Base-by-base conservation (phyloP, 2,113 vertebrate genomes). In the Campylomormyrus numenius region DNA sequence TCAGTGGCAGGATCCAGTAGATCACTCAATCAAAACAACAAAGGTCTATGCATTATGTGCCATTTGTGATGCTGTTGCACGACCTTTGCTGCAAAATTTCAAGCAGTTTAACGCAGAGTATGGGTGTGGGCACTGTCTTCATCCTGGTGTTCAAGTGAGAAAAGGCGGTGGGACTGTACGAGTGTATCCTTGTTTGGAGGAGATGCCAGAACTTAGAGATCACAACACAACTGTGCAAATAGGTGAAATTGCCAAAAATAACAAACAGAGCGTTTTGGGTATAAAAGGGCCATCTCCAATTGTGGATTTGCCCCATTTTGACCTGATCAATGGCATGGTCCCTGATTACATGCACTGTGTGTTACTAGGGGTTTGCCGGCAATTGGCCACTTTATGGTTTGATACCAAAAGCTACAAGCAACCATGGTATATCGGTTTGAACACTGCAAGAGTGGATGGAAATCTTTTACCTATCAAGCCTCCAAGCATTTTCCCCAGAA, bases 391-490 rank as follows among this genome's bases (percentile, higher is more conserved):
- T 48, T 48, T 48, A 48, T 48, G 7, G 48, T 48, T 48, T 48
- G 48, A 48, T 48, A 48, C 48, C 48, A 10, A 48, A 10, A 48
- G 48, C 9, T 10, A 48, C 48, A 48, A 48, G 2, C 48, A 48
- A 48, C 48, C 48, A 48, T 48, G 48, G 48, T 48, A 91, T 45
- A 89, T 89, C 90, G 87, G 89, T 48, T 77, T 88, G 7, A 53
- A 90, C 87, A 80, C 90, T 83, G 89, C 89, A 91, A 90, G 39
- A 80, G 83, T 89, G 53, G 91, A 90, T 84, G 53, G 13, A 89
- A 88, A 88, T 88, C 89, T 91, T 85, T 66, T 91, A 35, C 24
- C 88, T 46, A 87, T 92, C 2, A 90, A 90, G 53, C 91, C 90
- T 53, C 90, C 88, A 85, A 85, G 91, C 49, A 90, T 15, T 89